Evolutionary conservation across 1,140 invertebrate genomes (phyloP).

Genomic region (Caenorhabditis tropicalis): DNA sequence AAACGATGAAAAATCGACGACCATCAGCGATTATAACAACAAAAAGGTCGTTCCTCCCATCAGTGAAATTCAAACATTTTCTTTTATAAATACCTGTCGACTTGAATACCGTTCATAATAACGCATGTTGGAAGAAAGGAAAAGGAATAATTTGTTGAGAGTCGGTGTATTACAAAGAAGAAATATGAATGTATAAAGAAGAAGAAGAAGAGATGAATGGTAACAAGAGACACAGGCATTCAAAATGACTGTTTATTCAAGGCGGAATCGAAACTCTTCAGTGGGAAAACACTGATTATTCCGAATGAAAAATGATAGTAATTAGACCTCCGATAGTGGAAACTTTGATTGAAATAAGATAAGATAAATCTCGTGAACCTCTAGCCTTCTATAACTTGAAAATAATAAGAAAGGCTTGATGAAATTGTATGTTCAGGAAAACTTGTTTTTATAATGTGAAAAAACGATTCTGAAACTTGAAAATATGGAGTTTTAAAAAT

Average conservation of each 20-base stretch:
- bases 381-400: no score
- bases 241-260: conserved; percentile 29
- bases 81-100: neutral
- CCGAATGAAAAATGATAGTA: neutral
- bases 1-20: conserved; percentile 16
- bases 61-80: neutral
- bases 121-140: neutral
- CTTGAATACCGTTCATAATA: conserved; percentile 32
- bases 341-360: neutral
- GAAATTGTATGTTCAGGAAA: no score
- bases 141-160: neutral
- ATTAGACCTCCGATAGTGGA: neutral
- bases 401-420: no score
- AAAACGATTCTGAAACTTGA: no score
- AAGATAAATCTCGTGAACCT: no score
- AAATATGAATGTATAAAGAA: conserved; percentile 7
- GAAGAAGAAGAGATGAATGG: neutral
- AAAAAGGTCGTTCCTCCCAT: neutral
- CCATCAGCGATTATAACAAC: neutral
- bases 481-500: no score
- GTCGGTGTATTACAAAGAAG: neutral
- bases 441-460: no score
- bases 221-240: neutral
- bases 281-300: neutral
- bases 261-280: conserved; percentile 20